Conservation (phyloP, 2,797 vertebrate species). For the Streptopelia turtur region DNA sequence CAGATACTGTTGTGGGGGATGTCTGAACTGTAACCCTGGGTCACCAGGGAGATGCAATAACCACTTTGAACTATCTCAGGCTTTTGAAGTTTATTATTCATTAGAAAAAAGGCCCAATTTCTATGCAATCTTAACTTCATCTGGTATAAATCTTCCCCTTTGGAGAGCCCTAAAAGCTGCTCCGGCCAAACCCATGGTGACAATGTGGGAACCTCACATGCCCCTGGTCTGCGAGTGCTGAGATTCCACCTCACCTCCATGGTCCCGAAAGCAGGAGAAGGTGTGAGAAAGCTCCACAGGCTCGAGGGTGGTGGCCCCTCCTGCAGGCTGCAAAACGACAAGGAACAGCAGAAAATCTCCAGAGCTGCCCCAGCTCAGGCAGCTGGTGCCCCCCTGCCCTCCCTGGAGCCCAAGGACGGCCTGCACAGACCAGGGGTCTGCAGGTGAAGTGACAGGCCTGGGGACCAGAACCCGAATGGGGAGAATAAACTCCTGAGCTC, state of each 20-base stretch:
- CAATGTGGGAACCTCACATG: neutral
- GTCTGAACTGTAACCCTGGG: neutral
- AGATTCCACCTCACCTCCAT: rapidly evolving
- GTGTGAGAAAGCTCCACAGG: neutral
- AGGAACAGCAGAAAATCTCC: neutral
- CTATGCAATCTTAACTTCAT: neutral
- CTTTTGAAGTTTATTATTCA: neutral
- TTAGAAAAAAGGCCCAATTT: neutral
- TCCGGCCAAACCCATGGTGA: neutral
- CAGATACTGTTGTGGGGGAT: neutral
- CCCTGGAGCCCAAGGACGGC: neutral
- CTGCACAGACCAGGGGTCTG: rapidly evolving
- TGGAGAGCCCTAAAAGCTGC: neutral
- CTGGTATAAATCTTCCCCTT: neutral
- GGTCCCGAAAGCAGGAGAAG: neutral
- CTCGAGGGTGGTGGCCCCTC: neutral
- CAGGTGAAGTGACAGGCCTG: neutral
- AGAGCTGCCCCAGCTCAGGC: rapidly evolving
- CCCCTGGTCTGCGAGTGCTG: neutral
- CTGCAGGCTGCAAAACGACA: neutral
- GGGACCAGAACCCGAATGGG: neutral
- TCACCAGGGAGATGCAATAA: neutral
- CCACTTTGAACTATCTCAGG: neutral
- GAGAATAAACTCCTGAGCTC: neutral
- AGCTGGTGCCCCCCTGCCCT: too few relatives aligned